Evolutionary conservation across 2,113 vertebrate genomes (phyloP).

Genomic region (Lophius piscatorius): DNA sequence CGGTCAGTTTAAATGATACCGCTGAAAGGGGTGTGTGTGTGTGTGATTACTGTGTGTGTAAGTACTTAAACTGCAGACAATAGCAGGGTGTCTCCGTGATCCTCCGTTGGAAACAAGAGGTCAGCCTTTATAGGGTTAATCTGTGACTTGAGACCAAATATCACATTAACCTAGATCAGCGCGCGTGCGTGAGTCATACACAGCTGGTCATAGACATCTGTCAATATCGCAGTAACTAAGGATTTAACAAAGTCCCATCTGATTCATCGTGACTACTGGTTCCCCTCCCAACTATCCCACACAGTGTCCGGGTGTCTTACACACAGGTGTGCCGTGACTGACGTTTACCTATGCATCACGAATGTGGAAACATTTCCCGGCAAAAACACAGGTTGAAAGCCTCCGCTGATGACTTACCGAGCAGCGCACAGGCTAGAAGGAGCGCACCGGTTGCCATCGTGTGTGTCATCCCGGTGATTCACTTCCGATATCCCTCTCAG

Average conservation of each 20-base stretch:
- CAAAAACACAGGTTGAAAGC: slow-evolving; percentile 5
- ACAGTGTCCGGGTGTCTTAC: slow-evolving; percentile 27
- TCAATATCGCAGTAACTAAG: slow-evolving; percentile 54
- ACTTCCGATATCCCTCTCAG: slow-evolving; percentile 48
- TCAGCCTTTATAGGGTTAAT: slow-evolving; percentile 59
- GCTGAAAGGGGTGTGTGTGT: background rate
- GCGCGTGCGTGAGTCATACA: slow-evolving; percentile 12
- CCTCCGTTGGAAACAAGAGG: slow-evolving; percentile 19
- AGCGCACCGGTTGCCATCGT: slow-evolving; percentile 79
- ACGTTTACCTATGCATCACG: background rate
- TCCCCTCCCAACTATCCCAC: slow-evolving; percentile 7
- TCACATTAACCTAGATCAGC: slow-evolving; percentile 75
- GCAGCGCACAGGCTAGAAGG: slow-evolving; percentile 65
- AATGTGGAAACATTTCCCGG: background rate
- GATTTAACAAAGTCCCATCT: slow-evolving; percentile 53
- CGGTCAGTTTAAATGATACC: too few species aligned
- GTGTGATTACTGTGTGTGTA: background rate
- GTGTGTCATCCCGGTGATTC: slow-evolving; percentile 51
- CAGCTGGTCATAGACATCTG: slow-evolving; percentile 46
- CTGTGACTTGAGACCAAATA: slow-evolving; percentile 62
- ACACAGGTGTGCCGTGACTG: slow-evolving; percentile 45
- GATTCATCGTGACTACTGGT: slow-evolving; percentile 44
- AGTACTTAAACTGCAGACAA: slow-evolving; percentile 32
- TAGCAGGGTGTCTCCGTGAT: slow-evolving; percentile 13
- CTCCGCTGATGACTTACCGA: slow-evolving; percentile 70